Evolutionary conservation across 1,140 invertebrate species (phyloP).

Genomic region (Lethocerus indicus): DNA sequence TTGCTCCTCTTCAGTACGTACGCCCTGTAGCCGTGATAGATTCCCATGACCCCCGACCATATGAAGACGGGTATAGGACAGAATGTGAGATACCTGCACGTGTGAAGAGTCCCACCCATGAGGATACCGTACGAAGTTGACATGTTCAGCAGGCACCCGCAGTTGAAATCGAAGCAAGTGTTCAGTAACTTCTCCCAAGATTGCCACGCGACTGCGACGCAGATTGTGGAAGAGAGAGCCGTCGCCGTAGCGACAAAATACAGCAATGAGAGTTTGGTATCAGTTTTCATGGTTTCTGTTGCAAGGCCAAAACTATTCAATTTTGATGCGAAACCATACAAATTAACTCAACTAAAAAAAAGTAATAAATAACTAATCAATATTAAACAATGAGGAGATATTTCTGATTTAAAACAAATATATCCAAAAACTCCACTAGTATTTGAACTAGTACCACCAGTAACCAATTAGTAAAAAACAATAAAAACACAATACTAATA

Average conservation of each 20-base stretch:
- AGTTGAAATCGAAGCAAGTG: slow-evolving; percentile 37
- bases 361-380: too few species aligned
- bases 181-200: slow-evolving; percentile 46
- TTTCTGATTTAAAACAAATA: too few species aligned
- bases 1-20: too few species aligned
- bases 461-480: too few species aligned
- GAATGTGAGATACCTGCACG: slow-evolving; percentile 41
- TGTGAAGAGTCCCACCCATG: slow-evolving; percentile 40
- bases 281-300: not conserved
- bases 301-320: too few species aligned
- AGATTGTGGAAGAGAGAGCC: not conserved
- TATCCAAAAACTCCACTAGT: too few species aligned
- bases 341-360: too few species aligned
- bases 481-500: too few species aligned
- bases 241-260: not conserved
- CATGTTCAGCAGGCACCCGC: slow-evolving; percentile 46
- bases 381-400: too few species aligned
- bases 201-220: slow-evolving; percentile 28
- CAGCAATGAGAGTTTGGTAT: slow-evolving; percentile 2
- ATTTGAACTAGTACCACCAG: too few species aligned
- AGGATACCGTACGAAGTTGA: slow-evolving; percentile 35
- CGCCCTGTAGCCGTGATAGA: slow-evolving; percentile 30
- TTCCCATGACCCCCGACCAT: slow-evolving; percentile 33
- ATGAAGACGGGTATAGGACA: slow-evolving; percentile 34
- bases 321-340: too few species aligned